Base-by-base conservation (phyloP, 1,140 invertebrate genomes). In the Cepaea nemoralis region DNA sequence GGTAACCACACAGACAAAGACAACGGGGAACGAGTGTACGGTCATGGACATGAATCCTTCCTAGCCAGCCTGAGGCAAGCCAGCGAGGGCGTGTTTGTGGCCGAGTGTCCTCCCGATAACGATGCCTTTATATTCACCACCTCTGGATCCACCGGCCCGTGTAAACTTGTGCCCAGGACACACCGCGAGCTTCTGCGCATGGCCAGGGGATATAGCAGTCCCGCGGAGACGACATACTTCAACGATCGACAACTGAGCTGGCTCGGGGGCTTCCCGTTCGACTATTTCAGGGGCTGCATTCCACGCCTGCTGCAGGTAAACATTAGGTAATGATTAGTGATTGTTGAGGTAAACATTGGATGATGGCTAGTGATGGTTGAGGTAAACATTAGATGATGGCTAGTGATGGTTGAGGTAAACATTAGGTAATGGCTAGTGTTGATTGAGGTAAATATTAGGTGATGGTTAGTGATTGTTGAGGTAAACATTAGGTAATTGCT, bases 241-340 rank as follows among this genome's bases (percentile, higher is more conserved):
- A 71, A 71, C 37, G 69, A 71, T 42, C 35, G 40, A 37, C 69
- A 39, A 24, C 22, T 71, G 35, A 42, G 69, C 37, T 71, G 69
- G 69, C 35, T 42, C 10, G 69, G 69, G 35, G 69, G 69, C 2
- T 71, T 71, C 24, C 69, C 69, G 5, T 71, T 40, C 37, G 69
- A 71, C 40, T 71, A 19, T 42, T 71, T 71, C n/a, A 24, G 19
- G 1, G 0, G 10, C 24, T 39, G 69, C 14, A 39, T 31, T 5
- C 35, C 37, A 39, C 22, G 69, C 2, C 37, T 71, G 8, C 40
- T 71, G 24, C 69, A 71, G 40, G 69, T 71, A 71, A 39, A 22
- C 69, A 45, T 45, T n/a, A 16, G 42, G 16, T 45, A 10, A 45
- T 45, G 42, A 16, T 45, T n/a, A n/a, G n/a, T n/a, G n/a, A n/a